Evolutionary conservation across 2,797 vertebrate genomes (phyloP), one percentile per base, ranked within the genome.

Genomic region (Hippocampus kuda): DNA sequence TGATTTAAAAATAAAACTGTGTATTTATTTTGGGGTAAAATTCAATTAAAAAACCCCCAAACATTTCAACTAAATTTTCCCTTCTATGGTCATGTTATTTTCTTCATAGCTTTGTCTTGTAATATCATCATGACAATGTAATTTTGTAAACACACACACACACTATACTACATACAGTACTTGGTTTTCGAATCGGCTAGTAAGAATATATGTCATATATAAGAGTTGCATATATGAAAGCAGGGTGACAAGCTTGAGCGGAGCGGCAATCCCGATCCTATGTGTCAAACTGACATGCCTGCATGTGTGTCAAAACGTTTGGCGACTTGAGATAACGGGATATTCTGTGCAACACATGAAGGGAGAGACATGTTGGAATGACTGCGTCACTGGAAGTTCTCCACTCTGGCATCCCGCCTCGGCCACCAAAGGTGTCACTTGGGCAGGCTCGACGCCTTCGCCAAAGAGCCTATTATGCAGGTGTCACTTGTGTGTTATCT

Each of bases 381-480:
- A 92, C 86, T 83, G 88, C 80, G 87, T 92, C 89, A 87, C 88
- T 90, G 89, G 89, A 88, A 87, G 88, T 92, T 89, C 89, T 79
- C 79, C 79, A 81, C 77, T 80, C 79, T 68, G 77, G 74, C 80
- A 73, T 72, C 46, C 24, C 89, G 83, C 84, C 84, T 68, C 81
- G 69, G 84, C 86, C 83, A 81, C 79, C 81, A 82, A 90, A 87
- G 71, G 81, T 80, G 80, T 88, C 75, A 83, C 84, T 89, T 88
- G 82, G 75, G 85, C 77, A 91, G 90, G 89, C 88, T 77, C 87
- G 91, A 94, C 91, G 91, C 85, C 86, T 85, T 89, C 86, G 91
- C 92, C 94, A 89, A 91, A 90, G 80, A 91, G 84, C 84, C 90
- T 89, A 91, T 94, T 93, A 93, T 89, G 84, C 77, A 85, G 85